These are phyloP conservation scores for Ptyas mucosa DNA, from an alignment of 2,113 vertebrate genomes.

Conservation along the genomic window DNA sequence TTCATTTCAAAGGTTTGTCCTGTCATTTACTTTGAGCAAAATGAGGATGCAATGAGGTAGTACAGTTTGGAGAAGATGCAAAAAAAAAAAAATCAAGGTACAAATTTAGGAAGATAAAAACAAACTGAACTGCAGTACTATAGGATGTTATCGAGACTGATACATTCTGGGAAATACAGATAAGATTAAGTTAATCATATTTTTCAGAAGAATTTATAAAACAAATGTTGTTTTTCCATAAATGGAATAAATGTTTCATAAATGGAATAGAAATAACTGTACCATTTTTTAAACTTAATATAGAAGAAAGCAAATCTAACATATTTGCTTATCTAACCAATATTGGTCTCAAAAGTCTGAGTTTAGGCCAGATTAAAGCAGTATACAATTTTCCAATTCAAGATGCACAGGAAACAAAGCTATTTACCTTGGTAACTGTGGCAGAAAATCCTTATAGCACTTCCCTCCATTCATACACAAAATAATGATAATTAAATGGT, in stretches of 20 bases:
- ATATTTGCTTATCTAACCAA: background rate
- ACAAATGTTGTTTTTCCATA: background rate
- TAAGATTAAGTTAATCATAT: background rate
- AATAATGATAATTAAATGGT: background rate
- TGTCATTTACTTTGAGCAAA: background rate
- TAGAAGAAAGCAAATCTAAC: background rate
- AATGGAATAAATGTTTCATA: background rate
- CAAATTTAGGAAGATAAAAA: background rate
- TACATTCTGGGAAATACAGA: background rate
- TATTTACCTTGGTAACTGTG: background rate
- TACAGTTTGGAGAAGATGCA: background rate
- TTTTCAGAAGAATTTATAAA: background rate
- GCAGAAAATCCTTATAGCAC: background rate
- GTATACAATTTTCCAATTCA: background rate
- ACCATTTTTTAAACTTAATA: background rate
- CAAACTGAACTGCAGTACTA: background rate
- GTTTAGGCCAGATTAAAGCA: background rate
- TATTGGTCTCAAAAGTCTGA: background rate
- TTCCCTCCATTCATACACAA: background rate
- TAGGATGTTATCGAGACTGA: background rate
- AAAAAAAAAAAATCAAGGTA: background rate
- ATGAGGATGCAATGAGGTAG: background rate
- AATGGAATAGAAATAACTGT: background rate
- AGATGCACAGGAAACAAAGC: background rate
- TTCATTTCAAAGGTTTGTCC: background rate